phyloP scores from a whole-genome alignment of 2,113 vertebrate genomes.

The Clinocottus analis region DNA sequence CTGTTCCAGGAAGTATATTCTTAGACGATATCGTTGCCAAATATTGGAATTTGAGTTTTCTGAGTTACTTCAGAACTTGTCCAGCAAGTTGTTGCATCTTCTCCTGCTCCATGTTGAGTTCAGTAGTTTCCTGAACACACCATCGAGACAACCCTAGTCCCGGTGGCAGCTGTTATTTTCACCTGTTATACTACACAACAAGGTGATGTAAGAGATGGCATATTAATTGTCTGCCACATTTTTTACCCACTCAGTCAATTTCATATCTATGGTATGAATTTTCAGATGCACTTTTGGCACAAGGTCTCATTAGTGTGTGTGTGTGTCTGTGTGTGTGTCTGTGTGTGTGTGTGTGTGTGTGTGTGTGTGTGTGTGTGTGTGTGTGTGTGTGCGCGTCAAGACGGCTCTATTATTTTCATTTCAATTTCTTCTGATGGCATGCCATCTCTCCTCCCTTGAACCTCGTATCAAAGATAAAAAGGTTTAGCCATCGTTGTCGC shows the following conservation, averaged over 20 bases:
- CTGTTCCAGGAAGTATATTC: neutral
- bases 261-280: neutral
- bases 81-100: neutral
- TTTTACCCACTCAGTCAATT: conserved; percentile 10
- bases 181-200: neutral
- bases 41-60: neutral
- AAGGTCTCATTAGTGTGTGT: neutral
- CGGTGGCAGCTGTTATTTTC: neutral
- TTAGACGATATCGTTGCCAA: neutral
- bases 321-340: neutral
- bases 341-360: neutral
- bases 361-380: neutral
- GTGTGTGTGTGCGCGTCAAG: neutral
- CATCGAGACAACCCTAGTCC: neutral
- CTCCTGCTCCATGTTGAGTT: neutral
- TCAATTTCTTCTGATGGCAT: conserved; percentile 14
- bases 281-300: conserved; percentile 8
- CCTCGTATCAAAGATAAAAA: conserved; percentile 36
- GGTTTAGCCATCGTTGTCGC: neutral
- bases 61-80: neutral
- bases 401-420: conserved; percentile 31
- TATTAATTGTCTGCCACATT: neutral
- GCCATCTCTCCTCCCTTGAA: conserved; percentile 29
- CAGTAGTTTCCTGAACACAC: neutral
- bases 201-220: neutral